A percentile compares a stretch with the other conserved stretches of the same genome.
Evolutionary conservation across 2,888 invertebrate genomes (phyloP).

Genomic region (Dicyrtomina minuta): DNA sequence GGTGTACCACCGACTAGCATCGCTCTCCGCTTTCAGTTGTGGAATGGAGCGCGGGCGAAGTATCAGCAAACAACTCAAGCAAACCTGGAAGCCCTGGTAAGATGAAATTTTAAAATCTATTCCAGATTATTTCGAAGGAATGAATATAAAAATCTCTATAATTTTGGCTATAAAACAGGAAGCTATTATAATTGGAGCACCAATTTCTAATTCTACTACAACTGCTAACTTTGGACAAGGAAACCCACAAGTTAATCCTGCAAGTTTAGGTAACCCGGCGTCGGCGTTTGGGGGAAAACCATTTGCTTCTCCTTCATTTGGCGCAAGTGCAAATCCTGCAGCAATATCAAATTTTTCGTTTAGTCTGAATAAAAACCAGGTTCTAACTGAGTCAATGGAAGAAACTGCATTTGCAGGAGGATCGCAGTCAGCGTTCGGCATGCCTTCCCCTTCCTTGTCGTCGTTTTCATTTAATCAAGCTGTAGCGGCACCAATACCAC

Average conservation of each 20-base stretch:
- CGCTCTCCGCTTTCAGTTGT: background rate
- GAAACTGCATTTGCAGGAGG: background rate
- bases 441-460: background rate
- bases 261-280: background rate
- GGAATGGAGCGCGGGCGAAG: slow-evolving; percentile 2
- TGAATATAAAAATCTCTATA: no score
- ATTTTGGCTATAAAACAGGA: background rate
- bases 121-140: no score
- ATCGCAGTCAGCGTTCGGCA: no score
- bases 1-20: slow-evolving; percentile 33
- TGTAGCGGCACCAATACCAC: no score
- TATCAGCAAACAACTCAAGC: slow-evolving; percentile 8
- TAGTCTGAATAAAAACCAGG: background rate
- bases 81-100: slow-evolving; percentile 12
- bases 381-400: background rate
- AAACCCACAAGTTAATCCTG: background rate
- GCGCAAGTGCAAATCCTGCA: background rate
- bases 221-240: background rate
- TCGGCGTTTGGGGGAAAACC: background rate
- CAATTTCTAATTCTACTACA: background rate
- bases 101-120: no score
- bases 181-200: background rate
- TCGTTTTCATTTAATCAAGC: slow-evolving; percentile 1
- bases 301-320: background rate
- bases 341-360: background rate